Evolutionary conservation across 2,888 invertebrate species (phyloP).

Genomic region (Pseudeuparius sepicola): DNA sequence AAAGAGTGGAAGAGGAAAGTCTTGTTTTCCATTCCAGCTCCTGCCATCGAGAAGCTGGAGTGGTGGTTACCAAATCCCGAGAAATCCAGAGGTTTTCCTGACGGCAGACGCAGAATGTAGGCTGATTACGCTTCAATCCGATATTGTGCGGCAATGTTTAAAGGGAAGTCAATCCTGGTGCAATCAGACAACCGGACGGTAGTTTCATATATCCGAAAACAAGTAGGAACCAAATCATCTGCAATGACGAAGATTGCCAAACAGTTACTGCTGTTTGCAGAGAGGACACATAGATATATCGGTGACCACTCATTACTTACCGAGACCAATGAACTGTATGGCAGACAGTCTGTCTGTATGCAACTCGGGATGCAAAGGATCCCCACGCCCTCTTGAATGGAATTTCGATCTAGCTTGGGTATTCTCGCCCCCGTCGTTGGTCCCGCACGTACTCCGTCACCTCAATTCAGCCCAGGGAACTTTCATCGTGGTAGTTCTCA

Average conservation of each 20-base stretch:
- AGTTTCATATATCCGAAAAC: constrained; percentile 19
- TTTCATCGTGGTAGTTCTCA: constrained; percentile 25
- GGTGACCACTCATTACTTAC: constrained; percentile 22
- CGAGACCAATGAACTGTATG: constrained; percentile 19
- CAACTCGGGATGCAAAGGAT: constrained; percentile 16
- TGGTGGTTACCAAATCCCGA: constrained; percentile 18
- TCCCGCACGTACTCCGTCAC: constrained; percentile 25
- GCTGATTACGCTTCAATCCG: constrained; percentile 15
- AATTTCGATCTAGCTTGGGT: constrained; percentile 23
- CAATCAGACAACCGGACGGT: constrained; percentile 22
- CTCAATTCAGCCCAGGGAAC: constrained; percentile 22
- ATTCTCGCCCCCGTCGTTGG: constrained; percentile 28
- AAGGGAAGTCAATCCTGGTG: constrained; percentile 13
- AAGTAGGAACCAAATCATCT: constrained; percentile 19
- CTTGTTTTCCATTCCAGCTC: constrained; percentile 1
- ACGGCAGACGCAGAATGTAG: constrained; percentile 21
- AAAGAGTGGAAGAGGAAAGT: not conserved
- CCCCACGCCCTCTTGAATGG: constrained; percentile 17
- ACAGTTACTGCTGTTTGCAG: too few relatives aligned
- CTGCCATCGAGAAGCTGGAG: constrained; percentile 8
- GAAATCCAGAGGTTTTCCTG: constrained; percentile 16
- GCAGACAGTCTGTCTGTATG: constrained; percentile 24
- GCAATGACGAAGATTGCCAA: constrained; percentile 6
- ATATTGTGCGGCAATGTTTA: constrained; percentile 1
- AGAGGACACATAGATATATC: too few relatives aligned